A percentile compares a stretch with the other conserved stretches of the same genome.
Evolutionary conservation across 2,888 invertebrate species (phyloP).

Genomic region (Malachius bipustulatus): DNA sequence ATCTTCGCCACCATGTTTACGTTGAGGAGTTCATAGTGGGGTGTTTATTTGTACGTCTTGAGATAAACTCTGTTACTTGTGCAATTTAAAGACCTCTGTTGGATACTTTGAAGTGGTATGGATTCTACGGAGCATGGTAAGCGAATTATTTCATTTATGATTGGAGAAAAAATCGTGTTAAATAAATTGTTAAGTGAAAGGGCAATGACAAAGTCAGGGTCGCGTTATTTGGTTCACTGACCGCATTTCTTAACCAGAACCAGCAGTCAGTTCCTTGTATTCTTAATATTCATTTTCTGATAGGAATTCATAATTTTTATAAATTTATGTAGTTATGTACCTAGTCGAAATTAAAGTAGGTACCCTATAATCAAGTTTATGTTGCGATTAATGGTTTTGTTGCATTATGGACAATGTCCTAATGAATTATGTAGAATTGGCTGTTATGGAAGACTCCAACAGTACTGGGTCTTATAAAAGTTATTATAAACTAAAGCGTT

Average conservation of each 20-base stretch:
- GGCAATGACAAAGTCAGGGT: slow-evolving; percentile 52
- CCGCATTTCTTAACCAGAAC: slow-evolving; percentile 45
- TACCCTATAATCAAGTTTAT: too few relatives aligned
- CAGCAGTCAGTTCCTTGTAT: too few relatives aligned
- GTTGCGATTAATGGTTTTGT: too few relatives aligned
- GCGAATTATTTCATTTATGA: slow-evolving; percentile 24
- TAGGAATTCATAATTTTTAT: too few relatives aligned
- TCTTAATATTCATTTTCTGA: too few relatives aligned
- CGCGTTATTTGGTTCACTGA: slow-evolving; percentile 48
- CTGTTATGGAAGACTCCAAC: too few relatives aligned
- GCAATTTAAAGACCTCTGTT: slow-evolving; percentile 16
- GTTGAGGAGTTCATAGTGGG: slow-evolving; percentile 34
- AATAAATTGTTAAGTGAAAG: slow-evolving; percentile 36
- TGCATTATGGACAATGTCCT: too few relatives aligned
- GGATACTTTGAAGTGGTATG: slow-evolving; percentile 21
- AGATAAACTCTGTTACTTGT: slow-evolving; percentile 24
- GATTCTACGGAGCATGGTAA: slow-evolving; percentile 33
- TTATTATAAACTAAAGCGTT: too few relatives aligned
- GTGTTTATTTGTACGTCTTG: slow-evolving; percentile 30
- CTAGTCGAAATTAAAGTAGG: too few relatives aligned
- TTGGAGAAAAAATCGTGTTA: slow-evolving; percentile 17
- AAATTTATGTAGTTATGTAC: too few relatives aligned
- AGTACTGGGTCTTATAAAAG: too few relatives aligned
- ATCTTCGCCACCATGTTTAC: slow-evolving; percentile 37
- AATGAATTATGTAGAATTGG: too few relatives aligned